Evolutionary conservation across 2,113 vertebrate genomes (phyloP), one percentile per base, ranked within the genome.

Genomic region (Cichladusa arquata): DNA sequence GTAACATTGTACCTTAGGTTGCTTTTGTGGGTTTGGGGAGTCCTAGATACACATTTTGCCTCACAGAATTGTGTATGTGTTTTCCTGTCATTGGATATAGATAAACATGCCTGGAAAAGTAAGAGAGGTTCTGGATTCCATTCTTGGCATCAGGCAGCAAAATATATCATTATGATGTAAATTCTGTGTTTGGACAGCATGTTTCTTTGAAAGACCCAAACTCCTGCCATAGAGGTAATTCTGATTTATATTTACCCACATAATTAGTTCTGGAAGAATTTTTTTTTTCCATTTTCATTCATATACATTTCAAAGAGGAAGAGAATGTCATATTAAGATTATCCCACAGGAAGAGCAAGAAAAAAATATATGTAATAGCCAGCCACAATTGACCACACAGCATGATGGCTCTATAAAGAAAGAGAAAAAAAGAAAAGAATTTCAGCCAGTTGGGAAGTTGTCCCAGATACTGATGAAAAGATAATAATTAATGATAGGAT

Each of bases 401-500:
- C 51, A 86, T 78, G 71, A 92, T 74, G 36, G 44, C n/a, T 95
- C 28, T 81, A 48, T 34, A 88, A 92, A 92, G 64, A 83, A 86
- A 58, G 17, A 62, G 38, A 92, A 84, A 93, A 90, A 91, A 74
- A 60, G 29, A 71, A 74, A 92, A 95, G 22, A 81, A 88, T 91
- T 96, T 88, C 85, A 96, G 90, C 93, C 90, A 96, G 67, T 93
- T 96, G 90, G 87, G 94, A 96, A 96, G 85, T 58, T 92, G 79
- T 96, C 85, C 90, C 93, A 96, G 93, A 96, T 94, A 81, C 85
- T 92, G 88, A 88, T 94, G 88, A 96, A 97, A 95, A 93, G 94
- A 96, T 94, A 96, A 96, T 96, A 96, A 97, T 96, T 96, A 93
- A 94, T 96, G 93, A 94, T 94, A 97, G 85, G 85, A 93, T 96